A percentile compares a stretch with the other conserved stretches of the same genome.
phyloP scores from a whole-genome alignment of 1,140 invertebrate genomes.

The Danaus melanippus region DNA sequence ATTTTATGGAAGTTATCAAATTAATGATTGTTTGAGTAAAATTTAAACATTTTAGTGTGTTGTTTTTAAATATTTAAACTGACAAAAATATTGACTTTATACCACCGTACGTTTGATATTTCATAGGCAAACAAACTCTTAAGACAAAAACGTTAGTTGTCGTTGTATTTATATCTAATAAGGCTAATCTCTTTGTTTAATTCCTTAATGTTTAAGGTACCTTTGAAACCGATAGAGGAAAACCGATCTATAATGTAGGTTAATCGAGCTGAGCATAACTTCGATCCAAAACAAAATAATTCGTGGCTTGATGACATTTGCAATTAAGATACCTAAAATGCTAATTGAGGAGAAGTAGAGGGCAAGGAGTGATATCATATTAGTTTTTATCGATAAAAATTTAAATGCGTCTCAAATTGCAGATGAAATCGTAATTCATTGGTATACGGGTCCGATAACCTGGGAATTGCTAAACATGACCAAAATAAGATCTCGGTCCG shows the following conservation, averaged over 20 bases:
- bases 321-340: constrained; percentile 16
- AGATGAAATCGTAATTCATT: constrained; percentile 46
- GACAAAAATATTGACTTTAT: constrained; percentile 26
- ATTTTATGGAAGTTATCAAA: too few species aligned
- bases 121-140: constrained; percentile 1
- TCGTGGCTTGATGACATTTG: constrained; percentile 10
- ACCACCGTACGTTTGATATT: constrained; percentile 7
- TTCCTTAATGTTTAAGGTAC: too few species aligned
- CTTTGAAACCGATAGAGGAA: constrained; percentile 1
- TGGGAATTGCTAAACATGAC: constrained; percentile 49
- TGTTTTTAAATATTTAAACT: constrained; percentile 29
- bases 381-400: constrained; percentile 17
- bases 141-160: background rate
- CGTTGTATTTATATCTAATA: constrained; percentile 9
- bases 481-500: constrained; percentile 49
- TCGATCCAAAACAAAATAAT: constrained; percentile 1
- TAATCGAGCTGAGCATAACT: constrained; percentile 13
- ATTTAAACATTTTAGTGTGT: constrained; percentile 18
- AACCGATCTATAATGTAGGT: constrained; percentile 15
- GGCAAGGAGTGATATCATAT: constrained; percentile 10
- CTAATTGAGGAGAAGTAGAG: constrained; percentile 19
- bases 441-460: constrained; percentile 52
- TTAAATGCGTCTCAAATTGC: constrained; percentile 31
- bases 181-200: constrained; percentile 17
- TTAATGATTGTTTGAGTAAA: too few species aligned